These are phyloP conservation scores for Melanotaenia pygmaea DNA, from an alignment of 2,797 vertebrate species.

Conservation along the genomic window DNA sequence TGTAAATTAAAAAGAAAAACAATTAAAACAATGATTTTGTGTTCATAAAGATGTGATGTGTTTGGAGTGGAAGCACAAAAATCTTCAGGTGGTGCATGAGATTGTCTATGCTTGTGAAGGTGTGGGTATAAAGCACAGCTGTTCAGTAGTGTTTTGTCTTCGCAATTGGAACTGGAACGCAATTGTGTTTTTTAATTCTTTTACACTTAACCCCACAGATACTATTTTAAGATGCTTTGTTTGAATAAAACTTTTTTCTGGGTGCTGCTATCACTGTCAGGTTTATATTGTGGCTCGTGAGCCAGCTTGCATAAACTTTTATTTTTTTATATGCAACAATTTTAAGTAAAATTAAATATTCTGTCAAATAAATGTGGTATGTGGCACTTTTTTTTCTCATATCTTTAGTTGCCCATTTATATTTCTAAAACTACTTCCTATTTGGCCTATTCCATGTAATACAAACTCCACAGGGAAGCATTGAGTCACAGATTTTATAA, in stretches of 20 bases:
- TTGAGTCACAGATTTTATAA: slow-evolving; percentile 53
- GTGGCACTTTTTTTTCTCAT: slow-evolving; percentile 13
- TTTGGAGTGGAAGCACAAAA: neutral
- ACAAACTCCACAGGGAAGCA: slow-evolving; percentile 24
- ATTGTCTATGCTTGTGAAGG: neutral
- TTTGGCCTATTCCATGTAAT: slow-evolving; percentile 37
- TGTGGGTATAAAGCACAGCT: neutral
- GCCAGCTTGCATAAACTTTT: no score
- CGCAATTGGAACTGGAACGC: neutral
- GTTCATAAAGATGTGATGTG: neutral
- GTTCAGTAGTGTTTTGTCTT: neutral
- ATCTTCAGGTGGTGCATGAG: neutral
- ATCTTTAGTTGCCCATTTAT: slow-evolving; percentile 29
- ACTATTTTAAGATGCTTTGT: neutral
- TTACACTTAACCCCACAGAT: neutral
- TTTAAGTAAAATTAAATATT: neutral
- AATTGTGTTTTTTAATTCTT: neutral
- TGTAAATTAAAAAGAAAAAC: neutral
- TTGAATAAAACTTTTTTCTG: neutral
- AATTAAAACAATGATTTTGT: no score
- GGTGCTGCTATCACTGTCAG: neutral
- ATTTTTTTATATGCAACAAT: neutral
- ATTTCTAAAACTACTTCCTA: slow-evolving; percentile 24
- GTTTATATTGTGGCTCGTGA: neutral
- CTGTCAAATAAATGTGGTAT: slow-evolving; percentile 5